Conservation (phyloP, 1,140 invertebrate genomes). For the Eriosoma lanigerum region DNA sequence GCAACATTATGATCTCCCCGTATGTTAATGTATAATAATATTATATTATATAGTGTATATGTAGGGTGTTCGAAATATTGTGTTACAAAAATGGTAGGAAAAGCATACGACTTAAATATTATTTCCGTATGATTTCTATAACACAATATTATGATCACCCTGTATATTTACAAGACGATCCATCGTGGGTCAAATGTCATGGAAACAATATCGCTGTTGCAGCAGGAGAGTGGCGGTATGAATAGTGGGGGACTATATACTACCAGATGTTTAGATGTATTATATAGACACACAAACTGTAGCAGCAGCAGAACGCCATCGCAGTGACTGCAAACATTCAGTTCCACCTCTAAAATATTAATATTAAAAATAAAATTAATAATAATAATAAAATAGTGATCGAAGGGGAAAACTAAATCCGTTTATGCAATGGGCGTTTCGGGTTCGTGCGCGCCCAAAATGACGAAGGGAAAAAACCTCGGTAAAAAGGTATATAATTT, state of each 20-base stretch:
- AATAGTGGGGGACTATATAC: background rate
- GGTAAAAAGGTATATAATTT: conserved; percentile 32
- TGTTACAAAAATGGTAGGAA: no score
- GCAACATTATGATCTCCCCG: no score
- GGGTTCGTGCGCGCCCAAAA: conserved; percentile 5
- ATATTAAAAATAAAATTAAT: conserved; percentile 9
- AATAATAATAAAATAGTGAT: conserved; percentile 37
- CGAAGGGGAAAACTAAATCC: conserved; percentile 34
- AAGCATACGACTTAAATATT: no score
- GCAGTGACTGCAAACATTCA: background rate
- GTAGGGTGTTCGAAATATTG: background rate
- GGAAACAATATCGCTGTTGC: background rate
- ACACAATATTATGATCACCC: no score
- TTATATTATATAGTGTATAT: background rate
- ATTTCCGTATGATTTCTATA: no score
- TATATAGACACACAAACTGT: conserved; percentile 9
- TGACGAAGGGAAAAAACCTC: background rate
- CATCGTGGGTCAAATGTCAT: conserved; percentile 35
- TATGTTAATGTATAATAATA: background rate
- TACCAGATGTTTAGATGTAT: conserved; percentile 32
- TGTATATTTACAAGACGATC: conserved; percentile 2
- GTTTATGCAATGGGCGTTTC: conserved; percentile 31
- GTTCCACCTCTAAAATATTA: conserved; percentile 27
- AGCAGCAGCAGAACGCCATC: background rate
- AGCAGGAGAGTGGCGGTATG: no score